phyloP scores from a whole-genome alignment of 2,797 vertebrate genomes.

The Phalloptychus januarius region DNA sequence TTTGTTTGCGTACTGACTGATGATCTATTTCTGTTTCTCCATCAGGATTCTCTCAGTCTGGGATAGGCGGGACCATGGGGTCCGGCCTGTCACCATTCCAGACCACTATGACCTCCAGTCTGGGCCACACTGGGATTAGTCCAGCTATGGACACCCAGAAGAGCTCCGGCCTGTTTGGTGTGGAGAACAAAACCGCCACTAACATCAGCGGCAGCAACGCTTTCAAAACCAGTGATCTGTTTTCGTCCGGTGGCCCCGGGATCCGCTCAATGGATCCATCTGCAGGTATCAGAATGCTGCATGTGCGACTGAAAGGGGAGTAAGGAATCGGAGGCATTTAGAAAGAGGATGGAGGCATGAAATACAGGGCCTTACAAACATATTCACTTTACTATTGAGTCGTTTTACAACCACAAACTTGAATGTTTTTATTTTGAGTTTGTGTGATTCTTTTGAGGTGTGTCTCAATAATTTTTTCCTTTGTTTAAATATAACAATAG shows the following conservation, averaged over 20 bases:
- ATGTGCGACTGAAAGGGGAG: constrained; percentile 22
- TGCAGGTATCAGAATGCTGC: constrained; percentile 68
- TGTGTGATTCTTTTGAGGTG: background rate
- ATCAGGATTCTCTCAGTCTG: constrained; percentile 79
- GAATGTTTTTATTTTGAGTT: background rate
- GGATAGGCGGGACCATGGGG: constrained; percentile 65
- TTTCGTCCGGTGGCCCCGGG: constrained; percentile 59
- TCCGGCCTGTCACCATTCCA: constrained; percentile 74
- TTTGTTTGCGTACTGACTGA: constrained; percentile 2
- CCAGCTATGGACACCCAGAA: constrained; percentile 72
- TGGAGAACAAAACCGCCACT: constrained; percentile 70
- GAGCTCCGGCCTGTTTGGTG: constrained; percentile 63
- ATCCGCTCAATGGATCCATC: constrained; percentile 63
- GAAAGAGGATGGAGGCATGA: background rate
- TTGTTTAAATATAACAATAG: background rate
- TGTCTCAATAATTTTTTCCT: background rate
- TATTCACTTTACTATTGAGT: background rate
- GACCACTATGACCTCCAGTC: constrained; percentile 64
- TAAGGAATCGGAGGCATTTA: constrained; percentile 6
- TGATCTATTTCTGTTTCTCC: constrained; percentile 33
- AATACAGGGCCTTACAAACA: constrained; percentile 4
- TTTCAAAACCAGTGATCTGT: constrained; percentile 60
- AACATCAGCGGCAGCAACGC: constrained; percentile 58
- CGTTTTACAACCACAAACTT: background rate
- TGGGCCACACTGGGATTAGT: constrained; percentile 57